Evolutionary conservation across 2,888 invertebrate genomes (phyloP).

Genomic region (Strigamia maritima): DNA sequence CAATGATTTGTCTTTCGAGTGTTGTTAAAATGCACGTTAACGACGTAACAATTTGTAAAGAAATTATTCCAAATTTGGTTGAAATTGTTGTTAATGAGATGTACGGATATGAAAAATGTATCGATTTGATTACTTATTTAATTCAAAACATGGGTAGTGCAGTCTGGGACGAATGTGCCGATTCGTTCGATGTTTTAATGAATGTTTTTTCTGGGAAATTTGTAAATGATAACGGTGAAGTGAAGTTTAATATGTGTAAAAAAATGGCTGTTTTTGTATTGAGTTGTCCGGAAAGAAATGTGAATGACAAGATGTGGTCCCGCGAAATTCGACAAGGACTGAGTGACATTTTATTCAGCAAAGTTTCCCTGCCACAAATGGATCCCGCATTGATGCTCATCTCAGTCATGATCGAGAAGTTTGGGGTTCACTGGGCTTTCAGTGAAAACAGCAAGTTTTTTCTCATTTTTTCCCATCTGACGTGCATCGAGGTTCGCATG

Average conservation of each 20-base stretch:
- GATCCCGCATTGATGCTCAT: constrained; percentile 83
- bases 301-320: constrained; percentile 66
- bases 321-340: constrained; percentile 75
- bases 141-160: constrained; percentile 28
- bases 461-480: constrained; percentile 70
- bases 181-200: constrained; percentile 39
- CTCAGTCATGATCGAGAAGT: constrained; percentile 71
- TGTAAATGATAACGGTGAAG: constrained; percentile 80
- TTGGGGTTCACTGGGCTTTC: constrained; percentile 81
- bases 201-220: constrained; percentile 49
- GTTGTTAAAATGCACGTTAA: constrained; percentile 63
- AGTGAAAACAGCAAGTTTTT: constrained; percentile 64
- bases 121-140: constrained; percentile 49
- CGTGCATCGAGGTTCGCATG: constrained; percentile 91
- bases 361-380: constrained; percentile 80
- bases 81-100: constrained; percentile 77
- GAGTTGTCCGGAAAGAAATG: constrained; percentile 53
- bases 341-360: constrained; percentile 77
- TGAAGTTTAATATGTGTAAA: constrained; percentile 84
- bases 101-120: constrained; percentile 83
- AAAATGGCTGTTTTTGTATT: constrained; percentile 68
- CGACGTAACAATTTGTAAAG: constrained; percentile 47
- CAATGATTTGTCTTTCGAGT: constrained; percentile 62
- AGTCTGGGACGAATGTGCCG: constrained; percentile 35
- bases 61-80: constrained; percentile 65